A percentile compares a stretch with the other conserved stretches of the same genome.
These are phyloP conservation scores for Cyrtorhinus lividipennis DNA, from an alignment of 1,140 invertebrate genomes.

Conservation along the genomic window DNA sequence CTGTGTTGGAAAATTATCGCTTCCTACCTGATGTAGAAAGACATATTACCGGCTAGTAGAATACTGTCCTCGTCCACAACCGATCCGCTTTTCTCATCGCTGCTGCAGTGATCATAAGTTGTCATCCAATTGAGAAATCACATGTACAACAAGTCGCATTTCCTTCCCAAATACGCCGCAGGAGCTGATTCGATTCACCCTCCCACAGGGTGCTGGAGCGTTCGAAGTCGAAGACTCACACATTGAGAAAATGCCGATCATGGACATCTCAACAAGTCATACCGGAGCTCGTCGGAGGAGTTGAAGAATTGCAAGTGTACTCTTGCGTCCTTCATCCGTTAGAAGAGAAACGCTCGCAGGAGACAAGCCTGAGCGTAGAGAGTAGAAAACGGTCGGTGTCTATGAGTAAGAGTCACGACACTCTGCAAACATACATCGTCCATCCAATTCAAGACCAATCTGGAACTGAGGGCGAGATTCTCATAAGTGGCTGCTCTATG, in stretches of 20 bases:
- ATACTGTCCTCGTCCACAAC: too few species aligned
- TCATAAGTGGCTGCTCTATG: too few species aligned
- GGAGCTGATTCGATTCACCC: neutral
- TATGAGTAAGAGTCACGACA: neutral
- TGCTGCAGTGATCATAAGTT: neutral
- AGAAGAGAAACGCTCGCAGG: neutral
- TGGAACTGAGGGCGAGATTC: too few species aligned
- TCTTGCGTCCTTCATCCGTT: neutral
- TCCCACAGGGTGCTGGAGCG: neutral
- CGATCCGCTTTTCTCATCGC: too few species aligned
- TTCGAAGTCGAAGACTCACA: neutral
- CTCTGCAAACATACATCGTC: neutral
- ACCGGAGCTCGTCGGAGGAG: neutral
- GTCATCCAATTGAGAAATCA: neutral
- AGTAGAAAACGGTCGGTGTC: neutral
- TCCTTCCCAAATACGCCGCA: neutral
- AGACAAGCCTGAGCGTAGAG: neutral
- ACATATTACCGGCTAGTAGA: too few species aligned
- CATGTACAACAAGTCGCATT: too few species aligned
- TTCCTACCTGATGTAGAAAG: too few species aligned
- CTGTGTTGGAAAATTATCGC: too few species aligned
- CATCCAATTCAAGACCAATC: neutral
- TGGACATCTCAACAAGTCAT: neutral
- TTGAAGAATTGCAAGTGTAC: conserved; percentile 1
- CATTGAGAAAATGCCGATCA: neutral